Conservation (phyloP, 2,888 invertebrate genomes). For the Heterodera filipjevi region DNA sequence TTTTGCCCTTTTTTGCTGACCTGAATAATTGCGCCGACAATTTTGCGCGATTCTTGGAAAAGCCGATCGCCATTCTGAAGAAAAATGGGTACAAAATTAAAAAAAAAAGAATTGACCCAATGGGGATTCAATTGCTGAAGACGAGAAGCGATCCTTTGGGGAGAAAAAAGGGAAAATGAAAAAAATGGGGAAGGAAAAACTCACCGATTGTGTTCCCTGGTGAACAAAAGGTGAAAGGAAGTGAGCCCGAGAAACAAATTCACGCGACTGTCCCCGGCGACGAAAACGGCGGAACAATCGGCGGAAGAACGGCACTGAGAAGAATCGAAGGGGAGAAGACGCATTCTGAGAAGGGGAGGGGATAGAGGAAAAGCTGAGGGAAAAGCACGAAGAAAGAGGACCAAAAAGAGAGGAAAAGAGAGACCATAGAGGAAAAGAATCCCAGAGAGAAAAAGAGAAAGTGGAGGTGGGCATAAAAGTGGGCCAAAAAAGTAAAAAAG, state of each 20-base stretch:
- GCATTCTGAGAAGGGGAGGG: constrained; percentile 28
- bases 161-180: constrained; percentile 7
- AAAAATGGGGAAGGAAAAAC: background rate
- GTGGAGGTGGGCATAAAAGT: too few relatives aligned
- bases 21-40: constrained; percentile 80
- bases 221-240: constrained; percentile 72
- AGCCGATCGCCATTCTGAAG: constrained; percentile 76
- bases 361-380: background rate
- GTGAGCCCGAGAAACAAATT: constrained; percentile 68
- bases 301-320: constrained; percentile 52
- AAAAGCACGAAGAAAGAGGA: background rate
- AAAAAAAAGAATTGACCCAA: constrained; percentile 72
- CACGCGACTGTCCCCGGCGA: constrained; percentile 64
- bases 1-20: background rate
- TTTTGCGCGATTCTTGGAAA: constrained; percentile 80
- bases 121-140: constrained; percentile 82
- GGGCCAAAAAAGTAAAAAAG: too few relatives aligned
- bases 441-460: background rate
- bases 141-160: constrained; percentile 75
- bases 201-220: constrained; percentile 84
- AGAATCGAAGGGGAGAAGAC: constrained; percentile 61
- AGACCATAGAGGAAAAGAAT: background rate
- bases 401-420: constrained; percentile 32
- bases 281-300: constrained; percentile 57
- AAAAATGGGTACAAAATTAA: background rate